Base-by-base conservation (phyloP, 2,888 invertebrate species). In the Plusia festucae region DNA sequence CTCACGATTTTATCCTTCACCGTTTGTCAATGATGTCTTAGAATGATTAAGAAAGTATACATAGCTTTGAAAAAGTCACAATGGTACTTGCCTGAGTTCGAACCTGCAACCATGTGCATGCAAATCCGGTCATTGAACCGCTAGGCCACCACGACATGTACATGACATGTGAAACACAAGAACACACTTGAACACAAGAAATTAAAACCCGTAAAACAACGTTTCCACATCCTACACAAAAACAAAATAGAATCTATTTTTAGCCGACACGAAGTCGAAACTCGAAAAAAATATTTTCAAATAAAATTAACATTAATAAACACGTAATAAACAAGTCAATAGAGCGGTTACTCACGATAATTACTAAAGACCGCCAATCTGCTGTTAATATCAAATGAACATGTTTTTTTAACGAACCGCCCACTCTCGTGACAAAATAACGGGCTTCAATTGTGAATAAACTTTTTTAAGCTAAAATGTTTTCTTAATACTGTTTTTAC, bases 311-410 rank as follows among this genome's bases (percentile, higher is more conserved):
- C 73, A 74, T 73, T 73, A 83, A 85, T 80, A 82, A 82, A 76
- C 79, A 81, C 78, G 73, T 84, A 76, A 84, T 83, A 82, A 85
- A 84, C 57, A 73, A 78, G 74, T 79, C 80, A 73, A 84, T 84
- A 80, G 78, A 85, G 82, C 68, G 68, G 70, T 83, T 77, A 82
- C 78, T 85, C 76, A 79, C 71, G 72, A 80, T 83, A 85, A 87
- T 85, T 82, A 79, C 65, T 68, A 77, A 30, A 60, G 61, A 70
- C 77, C 78, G 65, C 75, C 82, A 82, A 82, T 81, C 73, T 75
- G 79, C 81, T 85, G 87, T 87, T 82, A 74, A 73, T 81, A 81
- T 82, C 81, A 82, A 85, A 75, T 67, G 80, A 85, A 87, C 86
- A 84, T 79, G 81, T 80, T 71, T 60, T 74, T 73, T 44, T n/a